Conservation (phyloP, 2,113 vertebrate species). For the Chlamydotis undulata region DNA sequence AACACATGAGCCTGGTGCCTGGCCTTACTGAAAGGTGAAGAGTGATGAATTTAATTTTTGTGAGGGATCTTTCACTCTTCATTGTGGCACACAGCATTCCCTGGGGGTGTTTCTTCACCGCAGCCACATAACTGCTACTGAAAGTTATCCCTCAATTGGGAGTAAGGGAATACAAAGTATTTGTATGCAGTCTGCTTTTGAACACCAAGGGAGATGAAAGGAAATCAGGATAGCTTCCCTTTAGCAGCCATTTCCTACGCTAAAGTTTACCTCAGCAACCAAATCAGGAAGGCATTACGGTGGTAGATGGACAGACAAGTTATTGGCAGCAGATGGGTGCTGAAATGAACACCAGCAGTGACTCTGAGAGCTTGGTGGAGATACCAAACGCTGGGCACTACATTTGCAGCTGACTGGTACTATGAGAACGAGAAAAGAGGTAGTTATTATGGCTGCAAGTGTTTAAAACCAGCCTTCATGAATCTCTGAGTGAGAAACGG, state of each 20-base stretch:
- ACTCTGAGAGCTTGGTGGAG: not conserved
- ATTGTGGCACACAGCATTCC: not conserved
- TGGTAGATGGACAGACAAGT: not conserved
- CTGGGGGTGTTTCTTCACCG: not conserved
- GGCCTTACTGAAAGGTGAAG: constrained; percentile 1
- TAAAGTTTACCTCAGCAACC: not conserved
- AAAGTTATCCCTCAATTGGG: not conserved
- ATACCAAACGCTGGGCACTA: not conserved
- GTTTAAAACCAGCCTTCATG: not conserved
- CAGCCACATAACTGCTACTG: not conserved
- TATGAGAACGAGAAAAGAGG: not conserved
- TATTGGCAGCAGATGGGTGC: not conserved
- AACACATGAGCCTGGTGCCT: constrained; percentile 8
- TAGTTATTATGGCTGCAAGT: not conserved
- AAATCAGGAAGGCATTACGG: not conserved
- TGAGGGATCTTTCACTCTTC: not conserved
- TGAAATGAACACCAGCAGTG: not conserved
- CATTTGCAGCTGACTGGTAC: not conserved
- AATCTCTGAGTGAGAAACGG: not conserved
- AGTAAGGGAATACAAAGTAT: not conserved
- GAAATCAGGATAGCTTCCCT: not conserved
- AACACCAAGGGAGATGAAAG: constrained; percentile 3
- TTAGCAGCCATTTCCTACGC: not conserved
- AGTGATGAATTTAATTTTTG: constrained; percentile 14
- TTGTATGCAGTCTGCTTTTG: not conserved